phyloP scores from a whole-genome alignment of 2,797 vertebrate genomes.

The Chromis chromis region DNA sequence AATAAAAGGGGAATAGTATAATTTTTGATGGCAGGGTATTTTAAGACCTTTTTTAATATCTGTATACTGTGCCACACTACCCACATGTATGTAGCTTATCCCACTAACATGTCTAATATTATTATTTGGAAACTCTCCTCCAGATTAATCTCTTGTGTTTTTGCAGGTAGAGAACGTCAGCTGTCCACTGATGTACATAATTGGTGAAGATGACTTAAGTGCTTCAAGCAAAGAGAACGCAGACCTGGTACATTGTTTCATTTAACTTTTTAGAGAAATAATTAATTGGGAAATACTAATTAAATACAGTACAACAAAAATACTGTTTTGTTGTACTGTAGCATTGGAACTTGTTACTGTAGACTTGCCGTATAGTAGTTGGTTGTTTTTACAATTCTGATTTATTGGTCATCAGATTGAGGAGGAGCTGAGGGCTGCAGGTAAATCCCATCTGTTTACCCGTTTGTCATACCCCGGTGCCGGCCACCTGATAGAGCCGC shows the following conservation, averaged over 20 bases:
- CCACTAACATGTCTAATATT: neutral
- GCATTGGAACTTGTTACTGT: neutral
- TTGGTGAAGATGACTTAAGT: slow-evolving; percentile 73
- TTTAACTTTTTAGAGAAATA: neutral
- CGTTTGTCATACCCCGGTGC: slow-evolving; percentile 84
- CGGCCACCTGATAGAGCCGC: slow-evolving; percentile 88
- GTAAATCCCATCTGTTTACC: slow-evolving; percentile 78
- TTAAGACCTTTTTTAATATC: too few relatives aligned
- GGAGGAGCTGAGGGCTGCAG: slow-evolving; percentile 56
- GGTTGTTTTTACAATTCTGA: neutral
- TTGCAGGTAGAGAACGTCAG: slow-evolving; percentile 71
- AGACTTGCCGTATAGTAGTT: too few relatives aligned
- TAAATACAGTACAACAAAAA: too few relatives aligned
- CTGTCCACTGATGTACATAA: slow-evolving; percentile 76
- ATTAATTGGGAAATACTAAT: neutral
- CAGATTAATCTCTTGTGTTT: slow-evolving; percentile 15
- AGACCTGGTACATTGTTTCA: slow-evolving; percentile 57
- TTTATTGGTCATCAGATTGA: slow-evolving; percentile 65
- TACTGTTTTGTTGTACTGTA: neutral
- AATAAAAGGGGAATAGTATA: too few relatives aligned
- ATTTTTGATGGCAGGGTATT: too few relatives aligned
- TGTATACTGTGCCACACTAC: neutral
- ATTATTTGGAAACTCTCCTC: neutral
- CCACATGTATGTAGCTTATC: neutral
- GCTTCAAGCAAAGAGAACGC: slow-evolving; percentile 61